Base-by-base conservation (phyloP, 2,797 vertebrate genomes). In the Tauraco hartlaubi region DNA sequence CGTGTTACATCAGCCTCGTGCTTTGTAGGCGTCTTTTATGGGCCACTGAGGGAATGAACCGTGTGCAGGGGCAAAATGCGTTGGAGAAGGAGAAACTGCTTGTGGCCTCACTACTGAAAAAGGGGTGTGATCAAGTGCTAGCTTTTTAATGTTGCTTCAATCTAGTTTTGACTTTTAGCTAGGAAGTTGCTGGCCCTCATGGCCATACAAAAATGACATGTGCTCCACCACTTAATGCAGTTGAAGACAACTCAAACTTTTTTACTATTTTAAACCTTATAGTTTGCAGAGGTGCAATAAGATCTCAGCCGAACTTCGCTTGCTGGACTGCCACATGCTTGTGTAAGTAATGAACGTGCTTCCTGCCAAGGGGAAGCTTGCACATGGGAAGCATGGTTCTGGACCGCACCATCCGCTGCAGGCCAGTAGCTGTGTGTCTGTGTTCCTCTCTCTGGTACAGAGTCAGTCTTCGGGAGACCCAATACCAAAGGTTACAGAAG, bases 1-100 rank as follows among this genome's bases (percentile, higher is more conserved):
- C 6, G 3, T 4, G 6, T 91, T 94, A 90, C 4, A 0, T 73
- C 85, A 89, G 55, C 66, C 52, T 71, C 62, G 35, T 91, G 63
- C 66, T 90, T 55, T 84, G 68, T 86, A 35, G 86, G 69, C 2
- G 2, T 77, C 58, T 67, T 54, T 46, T 48, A 41, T 52, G 33
- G 39, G 41, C 61, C 52, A 11, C 26, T 7, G 49, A 85, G 67
- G 59, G 86, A 64, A 48, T 39, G 41, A 46, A 9, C 31, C 5
- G 1, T 0, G 0, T 22, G 29, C 56, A 68, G 80, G 54, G 63
- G 41, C 3, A 3, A 46, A 90, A 71, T 18, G 19, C 6, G 0
- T 35, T 49, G 43, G 35, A 82, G 55, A 62, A 54, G 28, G 43
- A 66, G 59, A 81, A 88, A 31, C n/a, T 55, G 66, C 52, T 61